These are phyloP conservation scores for Octonoba sinensis DNA, from an alignment of 2,888 invertebrate species.

Conservation along the genomic window DNA sequence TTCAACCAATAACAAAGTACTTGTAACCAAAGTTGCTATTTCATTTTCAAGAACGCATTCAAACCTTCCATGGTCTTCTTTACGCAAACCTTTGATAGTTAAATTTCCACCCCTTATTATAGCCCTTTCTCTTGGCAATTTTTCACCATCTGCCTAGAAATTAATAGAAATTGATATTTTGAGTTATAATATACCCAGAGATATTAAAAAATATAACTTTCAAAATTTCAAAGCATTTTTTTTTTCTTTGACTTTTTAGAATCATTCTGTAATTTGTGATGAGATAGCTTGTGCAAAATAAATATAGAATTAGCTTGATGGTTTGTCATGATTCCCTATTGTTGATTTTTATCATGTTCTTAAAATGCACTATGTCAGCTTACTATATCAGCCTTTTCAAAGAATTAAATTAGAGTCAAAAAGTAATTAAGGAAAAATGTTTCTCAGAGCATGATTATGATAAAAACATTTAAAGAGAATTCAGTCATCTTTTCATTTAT, in stretches of 20 bases:
- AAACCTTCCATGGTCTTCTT: constrained; percentile 93
- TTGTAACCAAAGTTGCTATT: constrained; percentile 93
- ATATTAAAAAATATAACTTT: neutral
- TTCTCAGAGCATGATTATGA: neutral
- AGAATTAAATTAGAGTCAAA: no score
- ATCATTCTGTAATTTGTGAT: neutral
- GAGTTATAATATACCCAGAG: neutral
- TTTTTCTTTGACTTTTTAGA: no score
- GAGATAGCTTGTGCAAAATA: neutral
- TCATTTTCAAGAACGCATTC: constrained; percentile 96
- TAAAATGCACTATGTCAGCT: no score
- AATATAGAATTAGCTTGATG: no score
- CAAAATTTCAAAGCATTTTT: no score
- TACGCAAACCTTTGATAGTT: constrained; percentile 87
- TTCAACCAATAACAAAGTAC: constrained; percentile 73
- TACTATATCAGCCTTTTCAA: no score
- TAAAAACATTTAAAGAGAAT: neutral
- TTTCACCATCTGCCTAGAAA: constrained; percentile 65
- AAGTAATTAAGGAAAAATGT: no score
- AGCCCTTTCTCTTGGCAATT: constrained; percentile 66
- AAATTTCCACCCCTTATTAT: constrained; percentile 84
- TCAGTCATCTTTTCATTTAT: no score
- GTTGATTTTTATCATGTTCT: no score
- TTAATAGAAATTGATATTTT: neutral
- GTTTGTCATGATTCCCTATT: no score